Conservation (phyloP, 1,140 invertebrate genomes). For the Drosophila melanogaster region Release_6_plus_ISO1_MT NT_037436.4:13482001-13482500, state of each 20-base stretch:
- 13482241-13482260: constrained; percentile 90
- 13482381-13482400: accelerated
- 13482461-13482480: constrained; percentile 90
- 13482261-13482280: constrained; percentile 94
- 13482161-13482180: constrained; percentile 88
- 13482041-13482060: constrained; percentile 54
- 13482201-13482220: constrained; percentile 92
- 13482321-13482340: constrained; percentile 95
- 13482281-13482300: constrained; percentile 97
- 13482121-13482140: constrained; percentile 33
- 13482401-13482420: background rate
- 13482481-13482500: constrained; percentile 73
- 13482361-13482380: constrained; percentile 88
- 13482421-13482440: constrained; percentile 87
- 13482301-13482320: constrained; percentile 95
- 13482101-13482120: constrained; percentile 67
- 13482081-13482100: constrained; percentile 79
- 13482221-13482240: constrained; percentile 92
- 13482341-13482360: constrained; percentile 93
- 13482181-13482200: constrained; percentile 91
- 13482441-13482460: constrained; percentile 92
- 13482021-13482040: constrained; percentile 58
- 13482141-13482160: constrained; percentile 79
- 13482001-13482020: constrained; percentile 84
- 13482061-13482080: constrained; percentile 46